Evolutionary conservation across 2,888 invertebrate species (phyloP).

Genomic region (Syrista parreyssii): DNA sequence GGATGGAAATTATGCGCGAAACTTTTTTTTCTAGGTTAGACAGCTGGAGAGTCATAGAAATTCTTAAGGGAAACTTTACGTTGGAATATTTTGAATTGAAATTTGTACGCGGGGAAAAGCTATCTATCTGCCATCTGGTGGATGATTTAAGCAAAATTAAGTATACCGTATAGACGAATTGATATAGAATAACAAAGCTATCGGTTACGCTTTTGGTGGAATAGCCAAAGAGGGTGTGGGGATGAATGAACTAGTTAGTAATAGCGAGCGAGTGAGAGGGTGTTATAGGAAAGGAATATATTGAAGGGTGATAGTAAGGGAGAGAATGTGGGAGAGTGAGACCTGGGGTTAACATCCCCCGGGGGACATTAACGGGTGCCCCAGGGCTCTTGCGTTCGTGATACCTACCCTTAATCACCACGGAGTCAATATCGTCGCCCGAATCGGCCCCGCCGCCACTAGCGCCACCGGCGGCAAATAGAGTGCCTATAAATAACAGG

Average conservation of each 20-base stretch:
- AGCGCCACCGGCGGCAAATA: slow-evolving; percentile 40
- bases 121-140: neutral
- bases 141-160: neutral
- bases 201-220: neutral
- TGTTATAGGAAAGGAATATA: too few species aligned
- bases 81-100: neutral
- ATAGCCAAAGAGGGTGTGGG: neutral
- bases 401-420: slow-evolving; percentile 40
- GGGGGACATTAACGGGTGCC: neutral
- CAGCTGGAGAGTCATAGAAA: neutral
- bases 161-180: neutral
- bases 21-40: neutral
- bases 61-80: neutral
- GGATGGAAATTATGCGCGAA: neutral
- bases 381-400: slow-evolving; percentile 28
- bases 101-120: neutral
- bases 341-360: slow-evolving; percentile 3
- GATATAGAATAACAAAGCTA: neutral
- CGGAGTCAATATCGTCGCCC: slow-evolving; percentile 44
- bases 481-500: slow-evolving; percentile 63
- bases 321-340: neutral
- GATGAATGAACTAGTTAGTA: neutral
- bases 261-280: neutral
- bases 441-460: slow-evolving; percentile 31
- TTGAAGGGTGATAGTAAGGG: too few species aligned